Conservation (phyloP, 1,140 invertebrate genomes). For the Charaxes varanes region DNA sequence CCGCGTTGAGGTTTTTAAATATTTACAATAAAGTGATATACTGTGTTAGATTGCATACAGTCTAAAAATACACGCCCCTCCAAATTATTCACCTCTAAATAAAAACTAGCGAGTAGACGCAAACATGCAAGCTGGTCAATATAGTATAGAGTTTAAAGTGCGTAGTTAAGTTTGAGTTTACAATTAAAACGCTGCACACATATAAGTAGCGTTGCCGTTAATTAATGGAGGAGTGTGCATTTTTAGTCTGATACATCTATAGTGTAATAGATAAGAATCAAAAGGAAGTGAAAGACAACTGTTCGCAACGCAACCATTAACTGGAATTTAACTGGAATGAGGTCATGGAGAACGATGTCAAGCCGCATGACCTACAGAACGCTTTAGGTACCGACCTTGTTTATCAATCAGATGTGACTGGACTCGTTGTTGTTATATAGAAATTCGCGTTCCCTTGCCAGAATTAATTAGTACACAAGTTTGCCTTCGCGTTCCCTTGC, state of each 20-base stretch:
- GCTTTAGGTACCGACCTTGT: slow-evolving; percentile 51
- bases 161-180: no score
- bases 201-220: no score
- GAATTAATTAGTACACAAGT: slow-evolving; percentile 13
- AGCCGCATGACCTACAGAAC: slow-evolving; percentile 54
- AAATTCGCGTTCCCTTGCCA: slow-evolving; percentile 15
- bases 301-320: slow-evolving; percentile 34
- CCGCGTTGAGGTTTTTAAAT: slow-evolving; percentile 56
- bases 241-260: no score
- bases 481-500: slow-evolving; percentile 15
- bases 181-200: no score
- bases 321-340: slow-evolving; percentile 58
- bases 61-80: no score
- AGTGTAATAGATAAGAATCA: slow-evolving; percentile 5
- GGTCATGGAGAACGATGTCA: slow-evolving; percentile 42
- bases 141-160: no score
- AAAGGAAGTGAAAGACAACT: slow-evolving; percentile 34
- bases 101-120: no score
- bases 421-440: slow-evolving; percentile 20
- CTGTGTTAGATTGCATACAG: no score
- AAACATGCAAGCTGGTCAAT: no score
- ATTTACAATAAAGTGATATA: no score
- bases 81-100: no score
- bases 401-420: slow-evolving; percentile 44
- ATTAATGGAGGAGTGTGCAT: no score